These are phyloP conservation scores for cattle (Bos taurus) DNA, from an alignment of 2,113 vertebrate genomes.

Conservation along the genomic window ARS-UCD2.0 NC_037352.1:2187001-2187500, in stretches of 20 bases:
- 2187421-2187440: background rate
- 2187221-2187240: background rate
- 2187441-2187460: background rate
- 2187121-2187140: rapidly evolving
- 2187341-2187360: background rate
- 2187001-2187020: background rate
- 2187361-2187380: background rate
- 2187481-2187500: background rate
- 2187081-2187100: background rate
- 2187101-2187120: background rate
- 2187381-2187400: background rate
- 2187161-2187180: background rate
- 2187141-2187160: background rate
- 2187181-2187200: background rate
- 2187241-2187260: background rate
- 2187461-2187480: background rate
- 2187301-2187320: background rate
- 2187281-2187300: background rate
- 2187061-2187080: background rate
- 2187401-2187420: background rate
- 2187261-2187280: background rate
- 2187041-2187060: background rate
- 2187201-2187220: background rate
- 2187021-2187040: background rate
- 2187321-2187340: too few species aligned